Conservation (phyloP, 53 echinoderm and acorn worm species). For the Echinometra lucunter region DNA sequence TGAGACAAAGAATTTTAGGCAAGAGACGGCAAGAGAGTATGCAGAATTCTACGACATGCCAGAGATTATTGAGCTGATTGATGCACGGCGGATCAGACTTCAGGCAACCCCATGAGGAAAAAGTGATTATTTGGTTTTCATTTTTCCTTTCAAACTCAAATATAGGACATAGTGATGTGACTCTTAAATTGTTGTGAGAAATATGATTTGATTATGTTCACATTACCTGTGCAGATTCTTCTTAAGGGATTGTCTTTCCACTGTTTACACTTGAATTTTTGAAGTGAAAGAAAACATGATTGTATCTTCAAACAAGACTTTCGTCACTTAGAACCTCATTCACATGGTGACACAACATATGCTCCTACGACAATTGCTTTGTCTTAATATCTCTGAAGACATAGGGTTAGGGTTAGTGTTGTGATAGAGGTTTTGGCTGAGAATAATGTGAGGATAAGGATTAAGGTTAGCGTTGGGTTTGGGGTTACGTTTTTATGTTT, state of each 20-base stretch:
- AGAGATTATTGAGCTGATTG: conserved; percentile 33
- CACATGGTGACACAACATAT: no score
- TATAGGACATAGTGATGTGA: neutral
- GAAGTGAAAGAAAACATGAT: neutral
- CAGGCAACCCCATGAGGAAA: neutral
- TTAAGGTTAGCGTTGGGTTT: no score
- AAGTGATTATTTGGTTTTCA: neutral
- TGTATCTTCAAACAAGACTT: neutral
- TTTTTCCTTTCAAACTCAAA: neutral
- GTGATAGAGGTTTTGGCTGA: no score
- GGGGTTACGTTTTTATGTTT: neutral
- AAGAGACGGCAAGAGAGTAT: conserved; percentile 73
- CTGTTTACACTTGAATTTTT: neutral
- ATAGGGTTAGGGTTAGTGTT: no score
- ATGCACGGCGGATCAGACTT: neutral
- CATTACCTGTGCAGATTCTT: neutral
- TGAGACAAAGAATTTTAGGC: conserved; percentile 13
- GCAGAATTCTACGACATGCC: conserved; percentile 74
- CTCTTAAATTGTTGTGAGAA: neutral
- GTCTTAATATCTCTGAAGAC: no score
- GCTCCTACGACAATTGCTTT: no score
- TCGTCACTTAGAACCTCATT: neutral
- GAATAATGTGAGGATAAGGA: no score
- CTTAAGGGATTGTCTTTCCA: neutral
- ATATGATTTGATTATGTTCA: neutral